A percentile compares a stretch with the other conserved stretches of the same genome.
phyloP scores from a whole-genome alignment of 2,113 vertebrate species.

The Stegastes partitus region DNA sequence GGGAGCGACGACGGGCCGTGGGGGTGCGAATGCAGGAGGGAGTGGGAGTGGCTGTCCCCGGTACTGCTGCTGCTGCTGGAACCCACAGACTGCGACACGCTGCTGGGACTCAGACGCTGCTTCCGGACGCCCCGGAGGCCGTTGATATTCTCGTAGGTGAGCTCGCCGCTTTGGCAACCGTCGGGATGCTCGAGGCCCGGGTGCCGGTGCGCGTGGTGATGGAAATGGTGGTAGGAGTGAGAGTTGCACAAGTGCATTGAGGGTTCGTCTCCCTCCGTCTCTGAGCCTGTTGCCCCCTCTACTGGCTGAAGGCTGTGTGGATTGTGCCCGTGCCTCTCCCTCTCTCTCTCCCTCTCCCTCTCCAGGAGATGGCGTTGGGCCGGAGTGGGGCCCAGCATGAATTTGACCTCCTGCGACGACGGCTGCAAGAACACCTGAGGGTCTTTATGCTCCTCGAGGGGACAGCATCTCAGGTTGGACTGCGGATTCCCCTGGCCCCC shows the following conservation, averaged over 20 bases:
- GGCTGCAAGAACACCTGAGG: conserved; percentile 95
- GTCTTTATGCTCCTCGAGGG: conserved; percentile 88
- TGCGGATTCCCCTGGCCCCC: conserved; percentile 75
- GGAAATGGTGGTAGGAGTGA: conserved; percentile 85
- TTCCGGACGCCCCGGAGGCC: conserved; percentile 83
- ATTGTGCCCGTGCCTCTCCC: conserved; percentile 65
- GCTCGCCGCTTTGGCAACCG: conserved; percentile 85
- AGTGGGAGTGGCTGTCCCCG: conserved; percentile 83
- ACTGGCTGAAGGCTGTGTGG: conserved; percentile 78
- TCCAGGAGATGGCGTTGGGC: conserved; percentile 88
- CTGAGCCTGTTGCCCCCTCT: conserved; percentile 84
- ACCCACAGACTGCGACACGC: conserved; percentile 85
- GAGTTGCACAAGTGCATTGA: conserved; percentile 83
- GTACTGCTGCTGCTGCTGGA: conserved; percentile 89
- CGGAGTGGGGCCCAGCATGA: conserved; percentile 91
- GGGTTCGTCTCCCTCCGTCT: conserved; percentile 86
- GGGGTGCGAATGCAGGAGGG: conserved; percentile 76
- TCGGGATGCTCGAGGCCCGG: conserved; percentile 87
- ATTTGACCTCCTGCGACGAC: conserved; percentile 92
- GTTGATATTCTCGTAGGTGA: conserved; percentile 94
- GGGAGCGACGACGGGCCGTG: conserved; percentile 78
- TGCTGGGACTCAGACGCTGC: conserved; percentile 86
- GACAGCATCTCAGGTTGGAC: conserved; percentile 85
- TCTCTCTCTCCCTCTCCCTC: conserved; percentile 71
- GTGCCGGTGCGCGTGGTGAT: conserved; percentile 85